These are phyloP conservation scores for Choloepus didactylus DNA, from an alignment of 2,797 vertebrate species.

Conservation along the genomic window DNA sequence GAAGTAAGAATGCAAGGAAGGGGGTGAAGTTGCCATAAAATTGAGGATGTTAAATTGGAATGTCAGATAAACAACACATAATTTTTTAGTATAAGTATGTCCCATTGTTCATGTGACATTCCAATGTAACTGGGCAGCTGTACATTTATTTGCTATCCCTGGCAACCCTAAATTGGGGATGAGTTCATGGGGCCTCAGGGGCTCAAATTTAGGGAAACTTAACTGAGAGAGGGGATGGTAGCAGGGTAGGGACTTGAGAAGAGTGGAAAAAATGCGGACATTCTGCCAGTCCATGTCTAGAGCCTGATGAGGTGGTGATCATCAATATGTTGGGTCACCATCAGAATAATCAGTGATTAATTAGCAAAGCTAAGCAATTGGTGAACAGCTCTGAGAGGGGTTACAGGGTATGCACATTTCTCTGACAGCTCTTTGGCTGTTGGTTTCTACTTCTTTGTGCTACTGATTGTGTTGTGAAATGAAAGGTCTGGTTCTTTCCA, in stretches of 20 bases:
- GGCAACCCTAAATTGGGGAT: neutral
- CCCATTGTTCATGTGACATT: slow-evolving; percentile 26
- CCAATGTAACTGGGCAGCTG: slow-evolving; percentile 1
- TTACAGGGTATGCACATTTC: neutral
- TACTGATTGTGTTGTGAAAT: slow-evolving; percentile 42
- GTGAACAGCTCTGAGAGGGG: neutral
- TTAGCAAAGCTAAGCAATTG: neutral
- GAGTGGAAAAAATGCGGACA: neutral
- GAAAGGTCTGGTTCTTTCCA: slow-evolving; percentile 69
- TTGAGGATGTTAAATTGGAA: neutral
- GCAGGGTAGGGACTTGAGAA: neutral
- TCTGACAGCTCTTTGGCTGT: neutral
- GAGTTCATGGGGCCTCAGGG: neutral
- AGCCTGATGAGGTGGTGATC: neutral
- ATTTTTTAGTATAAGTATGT: slow-evolving; percentile 18
- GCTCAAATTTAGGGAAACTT: neutral
- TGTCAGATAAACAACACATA: slow-evolving; percentile 27
- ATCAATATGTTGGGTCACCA: neutral
- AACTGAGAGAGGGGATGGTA: neutral
- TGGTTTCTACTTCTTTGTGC: slow-evolving; percentile 7
- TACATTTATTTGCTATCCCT: slow-evolving; percentile 27
- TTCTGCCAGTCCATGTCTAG: neutral
- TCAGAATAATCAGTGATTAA: neutral
- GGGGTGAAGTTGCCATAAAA: slow-evolving; percentile 7
- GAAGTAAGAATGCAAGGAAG: neutral